Percentiles rank a stretch among this genome's conserved stretches.
Conservation (phyloP, 2,797 vertebrate species). For the Ceryle rudis region DNA sequence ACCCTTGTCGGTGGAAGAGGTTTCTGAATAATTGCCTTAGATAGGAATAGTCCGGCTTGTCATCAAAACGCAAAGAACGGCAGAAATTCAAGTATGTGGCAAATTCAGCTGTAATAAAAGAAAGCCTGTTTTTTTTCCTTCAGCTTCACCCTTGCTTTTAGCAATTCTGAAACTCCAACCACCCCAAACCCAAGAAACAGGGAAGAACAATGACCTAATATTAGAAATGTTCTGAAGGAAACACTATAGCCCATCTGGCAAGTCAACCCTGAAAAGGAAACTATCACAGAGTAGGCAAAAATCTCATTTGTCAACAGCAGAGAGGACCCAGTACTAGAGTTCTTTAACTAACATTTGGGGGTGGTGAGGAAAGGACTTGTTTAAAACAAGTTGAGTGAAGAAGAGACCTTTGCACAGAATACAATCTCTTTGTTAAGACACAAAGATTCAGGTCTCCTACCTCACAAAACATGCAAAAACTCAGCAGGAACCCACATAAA, state of each 20-base stretch:
- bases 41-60: conserved; percentile 96
- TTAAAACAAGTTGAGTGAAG: not conserved
- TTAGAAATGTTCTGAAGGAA: not conserved
- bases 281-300: not conserved
- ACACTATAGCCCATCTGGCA: not conserved
- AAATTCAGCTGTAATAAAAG: conserved; percentile 87
- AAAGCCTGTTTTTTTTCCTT: not conserved
- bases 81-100: conserved; percentile 97
- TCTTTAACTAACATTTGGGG: accelerated
- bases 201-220: not conserved
- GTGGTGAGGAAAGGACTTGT: not conserved
- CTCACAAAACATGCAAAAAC: not conserved
- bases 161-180: not conserved
- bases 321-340: not conserved
- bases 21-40: conserved; percentile 94
- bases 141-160: not conserved
- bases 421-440: not conserved
- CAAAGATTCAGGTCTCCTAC: not conserved
- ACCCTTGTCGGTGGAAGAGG: conserved; percentile 94
- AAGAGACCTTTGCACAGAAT: accelerated
- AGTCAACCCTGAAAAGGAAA: not conserved
- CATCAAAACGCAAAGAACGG: conserved; percentile 93
- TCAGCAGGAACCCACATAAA: not conserved
- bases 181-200: not conserved
- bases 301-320: not conserved